A percentile compares a stretch with the other conserved stretches of the same genome.
phyloP scores from a whole-genome alignment of 2,888 invertebrate genomes.

The Yponomeuta malinellus region DNA sequence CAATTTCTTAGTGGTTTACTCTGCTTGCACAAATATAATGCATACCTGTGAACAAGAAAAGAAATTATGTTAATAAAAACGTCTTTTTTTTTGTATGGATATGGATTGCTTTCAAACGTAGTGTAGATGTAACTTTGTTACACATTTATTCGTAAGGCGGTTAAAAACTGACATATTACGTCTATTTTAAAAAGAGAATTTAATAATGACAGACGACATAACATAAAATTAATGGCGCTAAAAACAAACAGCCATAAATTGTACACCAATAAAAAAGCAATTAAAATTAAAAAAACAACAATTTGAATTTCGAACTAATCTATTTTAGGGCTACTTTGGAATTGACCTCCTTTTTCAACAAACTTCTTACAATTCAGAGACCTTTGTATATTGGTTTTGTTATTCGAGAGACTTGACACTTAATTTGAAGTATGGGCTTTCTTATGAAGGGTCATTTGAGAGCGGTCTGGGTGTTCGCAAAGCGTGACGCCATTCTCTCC shows the following conservation, averaged over 20 bases:
- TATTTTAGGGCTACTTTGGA: slow-evolving; percentile 26
- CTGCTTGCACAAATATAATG: background rate
- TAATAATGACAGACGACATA: slow-evolving; percentile 31
- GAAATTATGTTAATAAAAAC: too few species aligned
- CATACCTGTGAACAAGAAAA: background rate
- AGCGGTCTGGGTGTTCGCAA: slow-evolving; percentile 2
- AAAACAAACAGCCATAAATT: slow-evolving; percentile 61
- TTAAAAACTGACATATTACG: too few species aligned
- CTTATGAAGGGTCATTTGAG: background rate
- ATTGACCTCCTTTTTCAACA: background rate
- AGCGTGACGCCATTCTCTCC: slow-evolving; percentile 50
- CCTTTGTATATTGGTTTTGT: slow-evolving; percentile 19
- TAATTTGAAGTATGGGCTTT: background rate
- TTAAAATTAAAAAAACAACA: slow-evolving; percentile 65
- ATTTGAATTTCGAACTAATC: slow-evolving; percentile 53
- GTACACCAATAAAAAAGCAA: slow-evolving; percentile 70
- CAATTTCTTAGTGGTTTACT: background rate
- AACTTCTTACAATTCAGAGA: slow-evolving; percentile 21
- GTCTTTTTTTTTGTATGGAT: too few species aligned
- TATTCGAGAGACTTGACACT: background rate
- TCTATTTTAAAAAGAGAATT: too few species aligned
- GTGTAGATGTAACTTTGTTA: too few species aligned
- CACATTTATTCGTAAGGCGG: too few species aligned
- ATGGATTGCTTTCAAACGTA: too few species aligned
- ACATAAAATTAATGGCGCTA: slow-evolving; percentile 41